A percentile compares a stretch with the other conserved stretches of the same genome.
phyloP scores from a whole-genome alignment of 2,113 vertebrate species.

The Syngnathoides biaculeatus region DNA sequence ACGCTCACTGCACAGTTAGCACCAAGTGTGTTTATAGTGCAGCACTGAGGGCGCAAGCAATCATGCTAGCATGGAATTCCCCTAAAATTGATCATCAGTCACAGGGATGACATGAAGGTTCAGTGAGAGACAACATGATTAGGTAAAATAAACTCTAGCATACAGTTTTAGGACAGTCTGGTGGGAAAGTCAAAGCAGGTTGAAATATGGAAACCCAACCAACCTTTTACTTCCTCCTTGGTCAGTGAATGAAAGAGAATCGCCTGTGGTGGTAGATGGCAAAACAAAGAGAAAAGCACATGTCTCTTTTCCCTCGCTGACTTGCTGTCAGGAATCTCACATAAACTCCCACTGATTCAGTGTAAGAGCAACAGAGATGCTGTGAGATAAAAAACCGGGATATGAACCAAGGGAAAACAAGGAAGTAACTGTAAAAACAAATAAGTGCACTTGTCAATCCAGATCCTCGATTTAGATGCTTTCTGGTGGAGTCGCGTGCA shows the following conservation, averaged over 20 bases:
- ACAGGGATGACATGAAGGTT: conserved; percentile 6
- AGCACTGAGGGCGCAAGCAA: conserved; percentile 2
- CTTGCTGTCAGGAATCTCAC: conserved; percentile 19
- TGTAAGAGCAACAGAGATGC: conserved; percentile 12
- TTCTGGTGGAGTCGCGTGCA: background rate
- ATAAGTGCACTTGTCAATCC: conserved; percentile 34
- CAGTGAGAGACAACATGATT: background rate
- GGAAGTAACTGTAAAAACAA: conserved; percentile 25
- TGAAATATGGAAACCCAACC: conserved; percentile 33
- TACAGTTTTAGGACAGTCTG: background rate
- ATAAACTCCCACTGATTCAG: conserved; percentile 30
- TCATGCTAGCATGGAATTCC: conserved; percentile 45
- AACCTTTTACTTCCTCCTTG: conserved; percentile 53
- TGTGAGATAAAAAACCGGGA: conserved; percentile 7
- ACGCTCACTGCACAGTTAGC: conserved; percentile 29
- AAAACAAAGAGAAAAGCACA: conserved; percentile 47
- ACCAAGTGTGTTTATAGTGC: conserved; percentile 42
- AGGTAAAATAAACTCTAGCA: background rate
- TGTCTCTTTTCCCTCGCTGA: conserved; percentile 48
- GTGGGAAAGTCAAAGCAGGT: background rate
- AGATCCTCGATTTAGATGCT: conserved; percentile 35
- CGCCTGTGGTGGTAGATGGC: conserved; percentile 37
- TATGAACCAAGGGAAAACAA: conserved; percentile 6
- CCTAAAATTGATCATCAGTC: conserved; percentile 36
- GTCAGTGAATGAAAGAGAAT: conserved; percentile 52